Base-by-base conservation (phyloP, 1,140 invertebrate species). In the Pseudomyrmex flavicornis region DNA sequence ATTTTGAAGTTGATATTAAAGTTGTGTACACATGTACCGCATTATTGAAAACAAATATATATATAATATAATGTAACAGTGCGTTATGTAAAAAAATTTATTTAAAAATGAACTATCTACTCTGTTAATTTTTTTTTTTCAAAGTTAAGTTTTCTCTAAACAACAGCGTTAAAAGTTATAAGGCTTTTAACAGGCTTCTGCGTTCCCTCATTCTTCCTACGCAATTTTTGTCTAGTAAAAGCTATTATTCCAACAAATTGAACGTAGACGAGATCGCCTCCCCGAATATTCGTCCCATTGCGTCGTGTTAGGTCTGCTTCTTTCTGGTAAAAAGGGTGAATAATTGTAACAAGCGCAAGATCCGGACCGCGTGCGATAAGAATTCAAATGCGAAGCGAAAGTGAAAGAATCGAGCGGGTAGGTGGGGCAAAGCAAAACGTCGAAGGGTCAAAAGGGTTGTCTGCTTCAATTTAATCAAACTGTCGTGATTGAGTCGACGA, bases 311-410 rank as follows among this genome's bases (percentile, higher is more conserved):
- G 46, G 22, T 62, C 77, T 62, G 77, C 59, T 82, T 85, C 82
- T 65, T 75, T 80, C 48, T n/a, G 54, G 50, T 46, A 61, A 85
- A 92, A 92, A 86, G 91, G 90, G 62, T 89, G 91, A 90, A 91
- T 92, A 92, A 93, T 93, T 92, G 90, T 92, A 93, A 92, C 90
- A 82, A 91, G 88, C 85, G 74, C 17, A 50, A 90, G 83, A 92
- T 92, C 9, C 50, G 76, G 52, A 52, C 48, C 58, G 35, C 35
- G 35, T 63, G 70, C 58, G 88, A 92, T 89, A 90, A 88, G 85
- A 89, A 91, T 90, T 89, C 84, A 73, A 89, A 90, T 82, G 84
- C 82, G 59, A 70, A 76, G 17, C 73, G 66, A 50, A 86, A 63
- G 56, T 70, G 20, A 61, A 70, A 79, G 76, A 79, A 80, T 72